Base-by-base conservation (phyloP, 2,113 vertebrate genomes). In the Rhadina sibilatrix region DNA sequence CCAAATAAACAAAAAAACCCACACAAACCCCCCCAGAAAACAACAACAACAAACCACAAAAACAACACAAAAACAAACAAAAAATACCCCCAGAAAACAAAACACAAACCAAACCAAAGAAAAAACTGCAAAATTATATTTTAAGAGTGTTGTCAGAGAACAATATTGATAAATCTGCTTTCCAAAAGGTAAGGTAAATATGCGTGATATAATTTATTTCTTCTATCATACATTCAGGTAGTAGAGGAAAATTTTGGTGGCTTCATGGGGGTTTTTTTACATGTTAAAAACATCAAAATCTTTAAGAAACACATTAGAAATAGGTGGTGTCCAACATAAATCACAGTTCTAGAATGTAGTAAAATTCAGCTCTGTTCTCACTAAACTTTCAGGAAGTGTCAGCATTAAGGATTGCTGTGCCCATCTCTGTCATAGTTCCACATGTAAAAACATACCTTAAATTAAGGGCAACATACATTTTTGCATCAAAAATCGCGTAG, bases 241-340 rank as follows among this genome's bases (percentile, higher is more conserved):
- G 38, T 6, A 52, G 5, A 21, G 3, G 8, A 25, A 54, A 66
- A 37, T 37, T 38, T 37, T 22, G 5, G 3, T 74, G 16, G 0
- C 6, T 15, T 63, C 3, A 1, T 22, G 19, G 8, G 2, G 4
- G 3, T 30, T 63, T 80, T 70, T 9, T 9, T 20, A 9, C 25
- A 10, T 35, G 13, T 44, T 37, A 38, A 12, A 81, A 61, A 61
- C 22, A 47, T 6, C 11, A 70, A 56, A 50, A 22, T 3, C 4
- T 80, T 71, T 47, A 81, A 52, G 31, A 31, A 63, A 71, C 54
- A n/a, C 4, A 4, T 46, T 83, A 63, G 21, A 49, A 83, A 47
- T 60, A 64, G 23, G 6, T 38, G 5, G 18, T 65, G 5, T 57
- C 47, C 9, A 22, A 20, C 27, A 61, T 25, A n/a, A 77, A 52